Base-by-base conservation (phyloP, 2,113 vertebrate species). In the Xenopus laevis region DNA sequence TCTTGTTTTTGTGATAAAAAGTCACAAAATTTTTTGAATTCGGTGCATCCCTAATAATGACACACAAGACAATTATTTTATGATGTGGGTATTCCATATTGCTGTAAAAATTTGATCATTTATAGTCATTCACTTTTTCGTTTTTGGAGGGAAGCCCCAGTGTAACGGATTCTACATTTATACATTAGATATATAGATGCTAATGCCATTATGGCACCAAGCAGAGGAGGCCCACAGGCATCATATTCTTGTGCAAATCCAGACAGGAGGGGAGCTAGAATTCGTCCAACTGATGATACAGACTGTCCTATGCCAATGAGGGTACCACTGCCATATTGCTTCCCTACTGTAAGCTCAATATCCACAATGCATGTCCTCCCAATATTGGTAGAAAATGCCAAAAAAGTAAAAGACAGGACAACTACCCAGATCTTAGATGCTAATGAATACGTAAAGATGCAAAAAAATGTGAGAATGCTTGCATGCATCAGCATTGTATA, bases 221-320 rank as follows among this genome's bases (percentile, higher is more conserved):
- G 84, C 72, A 88, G 85, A 0, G 96, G 91, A 0, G 97, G 97
- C 0, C 95, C 96, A 12, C 94, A 94, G 0, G 96, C 95, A 79
- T 93, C 98, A 79, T 97, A 84, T 84, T 97, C 96, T 83, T 99
- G 97, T 30, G 89, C 86, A 68, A 98, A 67, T 46, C 96, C 97
- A 0, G 97, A 95, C 20, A 98, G 91, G 4, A 98, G 87, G 0
- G 97, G 96, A 0, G 93, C 94, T 30, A 96, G 7, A 67, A 98
- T 84, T 0, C 95, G 91, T 4, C 92, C 94, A 44, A 98, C 88
- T 0, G 97, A 95, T 0, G 95, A 97, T 55, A 99, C 96, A 0
- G 97, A 98, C 85, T 98, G 96, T 7, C 95, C 96, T 0, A 95
- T 82, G 1, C 97, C 97, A 0, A 98, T 92, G 30, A 98, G 83